Evolutionary conservation across 2,888 invertebrate genomes (phyloP), one percentile per base, ranked within the genome.

Genomic region (Sarcophaga subvicina): DNA sequence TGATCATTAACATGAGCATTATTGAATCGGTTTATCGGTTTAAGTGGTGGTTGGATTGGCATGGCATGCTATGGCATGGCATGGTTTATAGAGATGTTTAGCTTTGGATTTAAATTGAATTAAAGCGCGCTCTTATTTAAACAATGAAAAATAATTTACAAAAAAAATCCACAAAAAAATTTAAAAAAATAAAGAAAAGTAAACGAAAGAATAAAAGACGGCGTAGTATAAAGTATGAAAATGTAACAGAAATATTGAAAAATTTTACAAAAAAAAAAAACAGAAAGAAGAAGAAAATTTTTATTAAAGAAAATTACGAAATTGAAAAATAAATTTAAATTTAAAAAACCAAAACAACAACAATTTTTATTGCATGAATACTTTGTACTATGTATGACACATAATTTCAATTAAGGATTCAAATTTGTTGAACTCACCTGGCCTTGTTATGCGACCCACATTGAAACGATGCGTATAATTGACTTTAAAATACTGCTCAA

Each of bases 381-480:
- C 37, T 37, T 37, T 8, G 37, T 17, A 54, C 54, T 37, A 37
- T 37, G 37, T 37, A 37, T 37, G 37, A 37, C 37, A 37, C 37
- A 37, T 37, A 49, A 14, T 49, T 12, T 49, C 49, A 70, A 70
- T 54, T 70, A 25, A 49, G 20, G 70, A 49, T 49, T 49, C 14
- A 4, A 72, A 37, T 37, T 78, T 70, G 1, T 73, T 49, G 25
- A 54, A 93, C 94, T 92, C 92, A 96, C 98, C 98, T 94, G 97
- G 96, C 93, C 97, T 95, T 45, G 98, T 98, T 91, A 98, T 97
- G 90, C 98, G 95, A 47, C 97, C 97, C 76, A 98, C 96, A 93
- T 97, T 97, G 92, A 98, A 98, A 89, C 96, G 95, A 91, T 96
- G 96, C 60, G 97, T 96, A 92, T 98, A 98, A 93, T 98, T 98